Conservation (phyloP, 2,113 vertebrate species). For the Neolamprologus sp. region DNA sequence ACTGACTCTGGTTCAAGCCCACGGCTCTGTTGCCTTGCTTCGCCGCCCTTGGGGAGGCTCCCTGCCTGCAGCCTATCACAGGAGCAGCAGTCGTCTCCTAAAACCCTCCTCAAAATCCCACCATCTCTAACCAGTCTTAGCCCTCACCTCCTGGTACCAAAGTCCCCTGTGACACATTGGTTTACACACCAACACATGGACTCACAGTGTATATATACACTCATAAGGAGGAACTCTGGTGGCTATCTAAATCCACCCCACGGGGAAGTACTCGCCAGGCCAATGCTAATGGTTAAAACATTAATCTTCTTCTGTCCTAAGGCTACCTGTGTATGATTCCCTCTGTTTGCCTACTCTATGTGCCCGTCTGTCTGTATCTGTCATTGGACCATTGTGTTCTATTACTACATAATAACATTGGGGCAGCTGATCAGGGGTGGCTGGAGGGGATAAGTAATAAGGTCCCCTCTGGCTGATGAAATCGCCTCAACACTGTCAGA, state of each 20-base stretch:
- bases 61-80: conserved; percentile 52
- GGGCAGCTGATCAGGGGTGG: background rate
- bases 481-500: background rate
- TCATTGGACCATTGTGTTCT: background rate
- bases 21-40: conserved; percentile 19
- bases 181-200: conserved; percentile 11
- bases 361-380: background rate
- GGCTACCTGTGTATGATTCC: conserved; percentile 7
- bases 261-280: conserved; percentile 13
- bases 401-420: background rate
- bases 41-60: conserved; percentile 47
- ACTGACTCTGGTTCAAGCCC: conserved; percentile 46
- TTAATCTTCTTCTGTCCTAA: conserved; percentile 34
- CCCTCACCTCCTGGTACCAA: conserved; percentile 21
- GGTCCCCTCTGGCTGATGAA: conserved; percentile 21
- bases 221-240: conserved; percentile 4
- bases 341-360: background rate
- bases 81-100: conserved; percentile 37
- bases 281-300: conserved; percentile 56
- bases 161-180: background rate
- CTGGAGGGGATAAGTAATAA: conserved; percentile 28
- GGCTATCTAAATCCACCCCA: conserved; percentile 34
- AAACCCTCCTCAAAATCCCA: conserved; percentile 2
- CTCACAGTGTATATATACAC: background rate
- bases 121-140: conserved; percentile 6